Evolutionary conservation across 2,888 invertebrate species (phyloP).

Genomic region (Patella pellucida): DNA sequence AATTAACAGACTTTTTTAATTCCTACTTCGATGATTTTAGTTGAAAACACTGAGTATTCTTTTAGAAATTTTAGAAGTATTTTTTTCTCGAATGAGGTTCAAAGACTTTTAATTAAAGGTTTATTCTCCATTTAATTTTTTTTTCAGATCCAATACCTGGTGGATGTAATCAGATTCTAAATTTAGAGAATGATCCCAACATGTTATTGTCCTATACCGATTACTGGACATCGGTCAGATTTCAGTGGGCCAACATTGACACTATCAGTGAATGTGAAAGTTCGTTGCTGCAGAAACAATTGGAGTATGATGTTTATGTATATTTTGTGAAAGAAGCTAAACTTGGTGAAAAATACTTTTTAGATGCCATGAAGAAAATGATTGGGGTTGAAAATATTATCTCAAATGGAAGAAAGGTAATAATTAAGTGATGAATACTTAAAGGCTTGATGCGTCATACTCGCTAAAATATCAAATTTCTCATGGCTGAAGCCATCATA

Average conservation of each 20-base stretch:
- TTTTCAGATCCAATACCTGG: constrained; percentile 82
- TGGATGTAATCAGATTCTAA: constrained; percentile 82
- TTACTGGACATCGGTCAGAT: constrained; percentile 74
- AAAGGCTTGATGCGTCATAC: too few relatives aligned
- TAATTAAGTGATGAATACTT: neutral
- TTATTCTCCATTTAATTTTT: too few relatives aligned
- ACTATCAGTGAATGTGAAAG: constrained; percentile 50
- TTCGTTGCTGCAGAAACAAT: constrained; percentile 67
- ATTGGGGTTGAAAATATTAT: constrained; percentile 71
- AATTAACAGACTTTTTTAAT: too few relatives aligned
- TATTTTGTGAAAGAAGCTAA: constrained; percentile 77
- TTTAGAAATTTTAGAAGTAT: too few relatives aligned
- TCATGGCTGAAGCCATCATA: too few relatives aligned
- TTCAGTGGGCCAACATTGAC: constrained; percentile 73
- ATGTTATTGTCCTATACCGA: constrained; percentile 67
- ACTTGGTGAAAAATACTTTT: constrained; percentile 75
- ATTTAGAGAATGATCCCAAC: constrained; percentile 76
- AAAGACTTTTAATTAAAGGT: too few relatives aligned
- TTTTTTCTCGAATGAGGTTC: too few relatives aligned
- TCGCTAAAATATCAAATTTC: too few relatives aligned
- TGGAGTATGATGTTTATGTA: constrained; percentile 76
- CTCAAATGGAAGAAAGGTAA: constrained; percentile 40
- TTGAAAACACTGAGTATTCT: too few relatives aligned
- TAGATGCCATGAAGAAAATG: constrained; percentile 77
- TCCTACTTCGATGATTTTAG: too few relatives aligned